A percentile compares a stretch with the other conserved stretches of the same genome.
Conservation (phyloP, 2,797 vertebrate species). For the Coluber constrictor region DNA sequence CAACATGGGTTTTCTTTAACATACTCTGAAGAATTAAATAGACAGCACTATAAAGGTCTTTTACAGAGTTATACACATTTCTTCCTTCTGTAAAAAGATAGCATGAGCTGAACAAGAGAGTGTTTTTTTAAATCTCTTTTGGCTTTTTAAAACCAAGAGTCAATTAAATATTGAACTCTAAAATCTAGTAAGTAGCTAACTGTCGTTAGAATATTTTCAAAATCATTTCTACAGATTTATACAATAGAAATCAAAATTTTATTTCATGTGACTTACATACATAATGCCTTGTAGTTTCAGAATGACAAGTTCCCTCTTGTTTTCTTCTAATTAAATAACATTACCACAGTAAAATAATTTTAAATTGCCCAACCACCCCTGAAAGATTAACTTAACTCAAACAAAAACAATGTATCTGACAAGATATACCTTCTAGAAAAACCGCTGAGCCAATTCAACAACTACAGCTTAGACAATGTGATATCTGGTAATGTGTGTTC, state of each 20-base stretch:
- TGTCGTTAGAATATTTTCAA: background rate
- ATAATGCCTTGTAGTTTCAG: background rate
- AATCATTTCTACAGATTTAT: background rate
- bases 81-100: background rate
- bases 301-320: background rate
- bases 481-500: background rate
- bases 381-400: background rate
- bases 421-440: background rate
- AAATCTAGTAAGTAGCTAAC: background rate
- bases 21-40: background rate
- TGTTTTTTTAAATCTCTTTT: background rate
- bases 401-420: background rate
- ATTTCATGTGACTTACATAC: background rate
- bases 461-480: background rate
- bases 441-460: background rate
- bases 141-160: background rate
- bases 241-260: background rate
- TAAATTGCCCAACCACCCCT: background rate
- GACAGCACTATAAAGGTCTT: background rate
- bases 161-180: background rate
- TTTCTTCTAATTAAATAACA: constrained; percentile 7
- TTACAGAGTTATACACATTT: background rate
- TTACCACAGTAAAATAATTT: background rate
- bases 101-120: background rate
- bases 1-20: background rate